Evolutionary conservation across 2,113 vertebrate genomes (phyloP).

Genomic region (Pseudopipra pipra): DNA sequence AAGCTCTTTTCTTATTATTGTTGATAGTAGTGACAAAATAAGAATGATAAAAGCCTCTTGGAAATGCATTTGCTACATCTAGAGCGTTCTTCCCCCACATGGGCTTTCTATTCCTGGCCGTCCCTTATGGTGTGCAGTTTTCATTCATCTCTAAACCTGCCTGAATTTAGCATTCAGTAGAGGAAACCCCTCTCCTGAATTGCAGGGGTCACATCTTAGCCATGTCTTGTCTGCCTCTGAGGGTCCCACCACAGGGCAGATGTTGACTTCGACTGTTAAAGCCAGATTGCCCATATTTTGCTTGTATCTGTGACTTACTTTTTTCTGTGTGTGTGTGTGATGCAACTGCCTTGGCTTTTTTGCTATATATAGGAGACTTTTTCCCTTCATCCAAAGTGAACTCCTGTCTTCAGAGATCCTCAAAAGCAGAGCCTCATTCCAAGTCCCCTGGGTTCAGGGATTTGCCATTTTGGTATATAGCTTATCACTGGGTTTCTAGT

Average conservation of each 20-base stretch:
- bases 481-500: not conserved
- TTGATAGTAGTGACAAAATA: constrained; percentile 69
- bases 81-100: constrained; percentile 61
- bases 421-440: not conserved
- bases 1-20: constrained; percentile 61
- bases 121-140: constrained; percentile 56
- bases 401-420: not conserved
- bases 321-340: not conserved
- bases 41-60: constrained; percentile 57
- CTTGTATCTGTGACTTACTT: not conserved
- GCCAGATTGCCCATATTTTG: not conserved
- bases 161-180: constrained; percentile 44
- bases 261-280: not conserved
- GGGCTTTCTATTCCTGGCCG: constrained; percentile 59
- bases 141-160: constrained; percentile 62
- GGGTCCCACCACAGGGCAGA: not conserved
- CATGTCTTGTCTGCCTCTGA: not conserved
- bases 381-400: not conserved
- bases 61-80: constrained; percentile 54
- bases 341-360: constrained; percentile 6
- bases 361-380: not conserved
- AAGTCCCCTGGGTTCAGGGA: not conserved
- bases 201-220: not conserved
- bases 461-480: not conserved
- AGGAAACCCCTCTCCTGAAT: constrained; percentile 42